Base-by-base conservation (phyloP, 1,140 invertebrate species). In the Carcinoscorpius rotundicauda region DNA sequence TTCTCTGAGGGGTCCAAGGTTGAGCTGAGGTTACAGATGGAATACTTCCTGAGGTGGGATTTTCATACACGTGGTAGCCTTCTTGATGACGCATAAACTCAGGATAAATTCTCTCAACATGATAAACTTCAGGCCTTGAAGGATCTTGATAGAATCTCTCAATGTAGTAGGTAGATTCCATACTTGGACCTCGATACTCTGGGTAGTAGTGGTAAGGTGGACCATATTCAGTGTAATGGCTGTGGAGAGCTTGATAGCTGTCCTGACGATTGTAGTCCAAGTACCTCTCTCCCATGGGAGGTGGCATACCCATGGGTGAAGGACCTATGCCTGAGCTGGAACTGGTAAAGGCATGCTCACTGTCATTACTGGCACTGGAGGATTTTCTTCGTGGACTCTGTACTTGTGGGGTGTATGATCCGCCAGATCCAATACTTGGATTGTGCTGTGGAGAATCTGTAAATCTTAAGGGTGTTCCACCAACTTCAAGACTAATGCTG, bases 361-460 rank as follows among this genome's bases (percentile, higher is more conserved):
- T 82, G 67, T 83, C 83, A 64, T 80, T 83, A 63, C 81, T 83
- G 11, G 84, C 83, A 52, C 80, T 84, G 67, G 83, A 86, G 29
- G 82, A 83, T 74, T 86, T 87, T 62, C 85, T 79, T 52, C 86
- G 76, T 0, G 86, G 86, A 69, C 67, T 61, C 71, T 72, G 71
- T 65, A 69, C 69, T 62, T 71, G 64, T 64, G 69, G 63, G 63
- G 71, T 58, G 58, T 69, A 62, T 52, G 71, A 66, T 48, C 64
- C 67, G n/a, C 67, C 69, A 56, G 64, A 59, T 29, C 64, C 67
- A 52, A 61, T 63, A 53, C 70, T 75, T 3, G 75, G 73, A 68
- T 84, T 83, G 69, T 88, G 86, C 65, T 86, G 84, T 4, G 86
- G 86, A 3, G 86, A 88, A 74, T 90, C 87, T 0, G 86, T 87